Percentiles rank a stretch among this genome's conserved stretches.
Evolutionary conservation across 1,140 invertebrate genomes (phyloP).

Genomic region (Eulimnadia texana): DNA sequence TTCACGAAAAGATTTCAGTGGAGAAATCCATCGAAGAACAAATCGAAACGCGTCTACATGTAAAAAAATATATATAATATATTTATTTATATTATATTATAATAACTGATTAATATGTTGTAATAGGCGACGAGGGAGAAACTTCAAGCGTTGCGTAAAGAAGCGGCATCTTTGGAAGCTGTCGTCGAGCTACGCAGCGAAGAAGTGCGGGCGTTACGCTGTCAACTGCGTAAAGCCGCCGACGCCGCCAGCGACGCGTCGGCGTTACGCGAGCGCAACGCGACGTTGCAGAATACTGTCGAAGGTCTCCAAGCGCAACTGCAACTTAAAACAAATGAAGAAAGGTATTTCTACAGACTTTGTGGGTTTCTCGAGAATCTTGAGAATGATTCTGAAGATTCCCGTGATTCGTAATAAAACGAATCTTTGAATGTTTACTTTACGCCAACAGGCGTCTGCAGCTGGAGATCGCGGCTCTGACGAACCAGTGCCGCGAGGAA

Average conservation of each 20-base stretch:
- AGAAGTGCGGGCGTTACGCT: not conserved
- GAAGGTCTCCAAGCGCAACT: conserved; percentile 9
- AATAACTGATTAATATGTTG: no score
- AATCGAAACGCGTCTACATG: not conserved
- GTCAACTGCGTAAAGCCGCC: not conserved
- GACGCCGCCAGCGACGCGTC: not conserved
- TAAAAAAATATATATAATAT: no score
- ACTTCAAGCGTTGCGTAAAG: not conserved
- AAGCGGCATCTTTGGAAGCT: not conserved
- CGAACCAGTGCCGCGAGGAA: not conserved
- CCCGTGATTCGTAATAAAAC: no score
- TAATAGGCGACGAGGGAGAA: not conserved
- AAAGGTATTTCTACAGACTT: no score
- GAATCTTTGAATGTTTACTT: no score
- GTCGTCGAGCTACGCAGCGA: not conserved
- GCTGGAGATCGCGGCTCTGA: not conserved
- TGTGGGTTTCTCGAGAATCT: no score
- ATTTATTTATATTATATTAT: no score
- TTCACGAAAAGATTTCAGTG: not conserved
- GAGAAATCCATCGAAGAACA: not conserved
- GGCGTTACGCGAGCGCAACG: not conserved
- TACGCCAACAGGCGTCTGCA: conserved; percentile 8
- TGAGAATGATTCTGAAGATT: no score
- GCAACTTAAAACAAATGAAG: conserved; percentile 4
- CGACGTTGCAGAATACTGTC: not conserved